Conservation (phyloP, 2,888 invertebrate genomes). For the Matsumyia berberina region DNA sequence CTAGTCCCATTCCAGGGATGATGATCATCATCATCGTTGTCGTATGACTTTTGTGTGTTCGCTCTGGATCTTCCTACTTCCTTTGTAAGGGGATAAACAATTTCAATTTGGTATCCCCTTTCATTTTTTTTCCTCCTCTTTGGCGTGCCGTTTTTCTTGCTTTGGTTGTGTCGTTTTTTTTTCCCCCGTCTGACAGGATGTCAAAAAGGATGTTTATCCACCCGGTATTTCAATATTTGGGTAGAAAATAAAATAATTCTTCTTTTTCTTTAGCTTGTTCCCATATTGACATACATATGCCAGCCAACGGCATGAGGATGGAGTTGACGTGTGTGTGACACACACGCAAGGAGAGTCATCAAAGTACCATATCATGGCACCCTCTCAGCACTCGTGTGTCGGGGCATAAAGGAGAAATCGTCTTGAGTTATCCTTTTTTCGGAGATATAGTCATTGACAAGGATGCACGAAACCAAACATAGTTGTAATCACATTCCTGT, state of each 20-base stretch:
- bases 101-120: conserved; percentile 59
- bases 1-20: conserved; percentile 51
- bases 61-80: not conserved
- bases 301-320: not conserved
- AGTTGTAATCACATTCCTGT: conserved; percentile 53
- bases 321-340: conserved; percentile 15
- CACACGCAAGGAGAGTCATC: conserved; percentile 5
- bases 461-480: not conserved
- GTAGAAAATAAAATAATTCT: conserved; percentile 58
- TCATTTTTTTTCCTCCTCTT: conserved; percentile 14
- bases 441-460: conserved; percentile 16
- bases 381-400: conserved; percentile 16
- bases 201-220: conserved; percentile 64
- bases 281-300: conserved; percentile 55
- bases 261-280: not conserved
- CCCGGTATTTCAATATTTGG: conserved; percentile 63
- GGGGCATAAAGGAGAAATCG: conserved; percentile 2
- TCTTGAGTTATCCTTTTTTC: conserved; percentile 3
- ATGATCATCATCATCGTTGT: conserved; percentile 30
- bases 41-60: conserved; percentile 49
- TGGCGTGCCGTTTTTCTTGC: not conserved
- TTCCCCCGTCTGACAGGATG: conserved; percentile 35
- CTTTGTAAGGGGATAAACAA: conserved; percentile 44
- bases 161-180: not conserved
- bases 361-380: conserved; percentile 28